phyloP scores from a whole-genome alignment of 2,797 vertebrate genomes.

The Pitangus sulphuratus region DNA sequence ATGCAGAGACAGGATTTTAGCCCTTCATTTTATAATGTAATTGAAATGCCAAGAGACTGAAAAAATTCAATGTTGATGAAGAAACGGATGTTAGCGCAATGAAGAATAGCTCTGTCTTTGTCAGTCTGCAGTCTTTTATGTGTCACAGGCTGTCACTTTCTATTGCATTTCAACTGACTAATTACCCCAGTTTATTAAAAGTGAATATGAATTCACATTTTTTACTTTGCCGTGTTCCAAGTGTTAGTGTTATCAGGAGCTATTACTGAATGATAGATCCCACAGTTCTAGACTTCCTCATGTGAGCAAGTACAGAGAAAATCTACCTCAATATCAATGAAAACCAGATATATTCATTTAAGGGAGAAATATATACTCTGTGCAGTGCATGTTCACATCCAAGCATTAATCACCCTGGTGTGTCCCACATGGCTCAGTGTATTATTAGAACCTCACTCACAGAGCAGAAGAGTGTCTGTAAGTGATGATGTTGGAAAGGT shows the following conservation, averaged over 20 bases:
- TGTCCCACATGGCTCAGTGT: conserved; percentile 61
- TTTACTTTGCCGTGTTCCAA: conserved; percentile 60
- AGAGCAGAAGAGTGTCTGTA: conserved; percentile 57
- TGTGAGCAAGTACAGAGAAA: conserved; percentile 52
- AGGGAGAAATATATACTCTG: conserved; percentile 10
- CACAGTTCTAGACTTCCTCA: conserved; percentile 49
- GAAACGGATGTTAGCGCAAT: conserved; percentile 69
- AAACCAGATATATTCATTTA: conserved; percentile 27
- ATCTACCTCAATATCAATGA: conserved; percentile 31
- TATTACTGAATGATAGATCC: conserved; percentile 53
- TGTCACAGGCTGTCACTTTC: conserved; percentile 75
- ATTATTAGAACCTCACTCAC: conserved; percentile 69
- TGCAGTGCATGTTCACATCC: not conserved
- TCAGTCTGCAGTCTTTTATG: conserved; percentile 68
- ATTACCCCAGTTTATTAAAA: conserved; percentile 77
- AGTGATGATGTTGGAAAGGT: conserved; percentile 46
- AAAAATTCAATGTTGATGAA: conserved; percentile 76
- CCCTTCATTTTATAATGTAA: conserved; percentile 73
- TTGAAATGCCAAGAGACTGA: conserved; percentile 74
- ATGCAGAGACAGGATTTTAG: conserved; percentile 69
- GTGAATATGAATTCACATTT: conserved; percentile 74
- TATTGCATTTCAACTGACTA: conserved; percentile 72
- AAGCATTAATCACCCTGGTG: conserved; percentile 62
- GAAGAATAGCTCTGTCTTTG: conserved; percentile 73
- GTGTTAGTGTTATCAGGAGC: conserved; percentile 63